These are phyloP conservation scores for Notospermus geniculatus DNA, from an alignment of 1,140 invertebrate species.

Conservation along the genomic window DNA sequence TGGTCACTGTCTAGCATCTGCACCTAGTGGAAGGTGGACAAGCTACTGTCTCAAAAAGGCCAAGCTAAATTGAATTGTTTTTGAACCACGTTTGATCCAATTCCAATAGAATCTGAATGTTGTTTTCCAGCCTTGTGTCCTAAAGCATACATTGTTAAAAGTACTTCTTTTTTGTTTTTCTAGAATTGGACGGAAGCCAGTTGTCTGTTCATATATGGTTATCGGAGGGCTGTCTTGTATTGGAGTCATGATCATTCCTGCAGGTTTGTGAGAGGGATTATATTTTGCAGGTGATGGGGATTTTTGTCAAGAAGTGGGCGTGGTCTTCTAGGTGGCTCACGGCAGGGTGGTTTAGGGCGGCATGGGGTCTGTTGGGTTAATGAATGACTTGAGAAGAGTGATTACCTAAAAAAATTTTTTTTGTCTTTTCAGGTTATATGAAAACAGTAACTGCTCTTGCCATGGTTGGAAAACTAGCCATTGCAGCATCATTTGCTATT, in stretches of 20 bases:
- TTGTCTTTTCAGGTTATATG: slow-evolving; percentile 13
- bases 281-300: no score
- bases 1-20: no score
- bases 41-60: no score
- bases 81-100: no score
- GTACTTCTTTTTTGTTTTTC: slow-evolving; percentile 10
- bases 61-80: no score
- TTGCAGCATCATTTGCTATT: slow-evolving; percentile 75
- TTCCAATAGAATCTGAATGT: no score
- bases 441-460: slow-evolving; percentile 57
- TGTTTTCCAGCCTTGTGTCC: background rate
- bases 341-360: no score
- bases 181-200: slow-evolving; percentile 62
- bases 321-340: no score
- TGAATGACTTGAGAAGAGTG: no score
- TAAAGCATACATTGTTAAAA: background rate
- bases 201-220: slow-evolving; percentile 15
- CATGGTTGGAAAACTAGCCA: slow-evolving; percentile 70
- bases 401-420: background rate
- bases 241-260: slow-evolving; percentile 14
- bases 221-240: slow-evolving; percentile 16
- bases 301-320: no score
- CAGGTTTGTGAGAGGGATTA: slow-evolving; percentile 2
- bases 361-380: no score
- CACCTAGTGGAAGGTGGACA: no score